A percentile compares a stretch with the other conserved stretches of the same genome.
Conservation (phyloP, 2,888 invertebrate genomes). For the Eupithecia abbreviata region DNA sequence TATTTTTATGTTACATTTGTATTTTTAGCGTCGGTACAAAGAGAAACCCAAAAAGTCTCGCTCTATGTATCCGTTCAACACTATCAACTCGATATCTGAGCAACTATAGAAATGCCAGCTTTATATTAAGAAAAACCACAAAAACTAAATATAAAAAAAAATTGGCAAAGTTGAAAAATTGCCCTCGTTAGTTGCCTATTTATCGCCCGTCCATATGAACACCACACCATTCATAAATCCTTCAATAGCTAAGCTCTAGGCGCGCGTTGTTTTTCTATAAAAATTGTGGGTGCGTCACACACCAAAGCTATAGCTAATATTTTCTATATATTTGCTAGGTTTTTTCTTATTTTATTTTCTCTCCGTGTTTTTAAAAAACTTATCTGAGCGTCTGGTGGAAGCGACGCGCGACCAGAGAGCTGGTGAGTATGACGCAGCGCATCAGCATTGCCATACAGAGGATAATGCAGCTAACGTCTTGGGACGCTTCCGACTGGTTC, state of each 20-base stretch:
- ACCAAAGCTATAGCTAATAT: neutral
- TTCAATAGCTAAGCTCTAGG: constrained; percentile 80
- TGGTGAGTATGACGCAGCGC: no score
- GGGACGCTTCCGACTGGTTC: no score
- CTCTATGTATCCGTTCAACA: no score
- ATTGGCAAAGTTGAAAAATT: neutral
- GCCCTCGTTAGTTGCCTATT: neutral
- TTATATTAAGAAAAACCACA: neutral
- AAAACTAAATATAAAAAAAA: neutral
- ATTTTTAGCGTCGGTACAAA: no score
- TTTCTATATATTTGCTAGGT: neutral
- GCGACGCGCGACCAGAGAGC: no score
- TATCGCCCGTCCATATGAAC: neutral
- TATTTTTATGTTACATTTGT: no score
- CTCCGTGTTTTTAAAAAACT: no score
- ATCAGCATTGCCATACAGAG: no score
- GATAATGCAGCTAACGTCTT: no score
- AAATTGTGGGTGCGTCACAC: constrained; percentile 64
- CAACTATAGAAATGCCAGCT: neutral
- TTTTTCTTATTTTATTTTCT: constrained; percentile 46
- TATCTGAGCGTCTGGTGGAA: no score
- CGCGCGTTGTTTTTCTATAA: constrained; percentile 44
- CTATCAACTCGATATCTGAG: neutral
- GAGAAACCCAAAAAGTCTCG: no score
- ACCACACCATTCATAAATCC: constrained; percentile 75